Conservation (phyloP, 2,797 vertebrate genomes). For the Neopelma chrysocephalum region DNA sequence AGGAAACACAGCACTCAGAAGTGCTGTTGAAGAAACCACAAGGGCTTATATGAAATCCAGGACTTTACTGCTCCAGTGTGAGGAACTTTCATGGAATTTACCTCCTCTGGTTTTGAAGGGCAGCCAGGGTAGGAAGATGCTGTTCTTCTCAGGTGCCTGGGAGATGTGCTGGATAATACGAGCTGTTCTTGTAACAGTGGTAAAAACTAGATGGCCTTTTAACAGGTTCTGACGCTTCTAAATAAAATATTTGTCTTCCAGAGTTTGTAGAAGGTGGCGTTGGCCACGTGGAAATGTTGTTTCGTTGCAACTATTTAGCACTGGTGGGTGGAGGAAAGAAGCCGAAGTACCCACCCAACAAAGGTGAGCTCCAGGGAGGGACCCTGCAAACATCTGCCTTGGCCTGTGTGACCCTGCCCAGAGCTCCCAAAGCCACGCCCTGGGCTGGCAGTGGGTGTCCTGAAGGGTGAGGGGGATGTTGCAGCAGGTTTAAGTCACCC, state of each 20-base stretch:
- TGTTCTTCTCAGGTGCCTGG: background rate
- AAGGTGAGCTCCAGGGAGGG: slow-evolving; percentile 79
- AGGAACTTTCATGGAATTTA: background rate
- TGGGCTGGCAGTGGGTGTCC: background rate
- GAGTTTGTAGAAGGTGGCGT: slow-evolving; percentile 97
- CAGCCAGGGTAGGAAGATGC: background rate
- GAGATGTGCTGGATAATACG: rapidly evolving
- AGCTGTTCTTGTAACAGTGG: background rate
- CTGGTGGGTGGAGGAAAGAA: slow-evolving; percentile 98
- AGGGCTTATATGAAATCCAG: background rate
- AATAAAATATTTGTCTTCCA: slow-evolving; percentile 69
- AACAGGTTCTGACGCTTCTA: background rate
- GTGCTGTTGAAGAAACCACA: background rate
- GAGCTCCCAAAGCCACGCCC: background rate
- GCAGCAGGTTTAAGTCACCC: background rate
- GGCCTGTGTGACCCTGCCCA: background rate
- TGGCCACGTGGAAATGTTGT: slow-evolving; percentile 97
- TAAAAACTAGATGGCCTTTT: background rate
- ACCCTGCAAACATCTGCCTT: background rate
- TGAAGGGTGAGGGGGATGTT: background rate
- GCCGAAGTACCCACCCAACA: slow-evolving; percentile 97
- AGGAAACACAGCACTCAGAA: background rate
- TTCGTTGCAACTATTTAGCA: slow-evolving; percentile 97
- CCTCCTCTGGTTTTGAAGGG: background rate
- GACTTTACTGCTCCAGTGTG: background rate